These are phyloP conservation scores for Corapipo altera DNA, from an alignment of 2,113 vertebrate species.

Conservation along the genomic window DNA sequence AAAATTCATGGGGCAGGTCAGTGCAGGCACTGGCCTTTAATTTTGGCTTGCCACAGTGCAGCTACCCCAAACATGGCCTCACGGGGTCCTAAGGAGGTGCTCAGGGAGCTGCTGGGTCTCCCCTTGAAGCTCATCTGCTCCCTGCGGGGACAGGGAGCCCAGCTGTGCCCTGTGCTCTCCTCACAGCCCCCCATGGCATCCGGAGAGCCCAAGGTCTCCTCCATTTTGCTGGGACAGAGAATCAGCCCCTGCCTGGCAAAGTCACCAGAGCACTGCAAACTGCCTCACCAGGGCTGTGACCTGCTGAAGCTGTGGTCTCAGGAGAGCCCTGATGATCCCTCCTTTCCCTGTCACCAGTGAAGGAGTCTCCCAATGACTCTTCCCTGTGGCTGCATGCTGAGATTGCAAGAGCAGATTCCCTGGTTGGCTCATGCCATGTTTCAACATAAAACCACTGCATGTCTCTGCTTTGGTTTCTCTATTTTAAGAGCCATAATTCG, in stretches of 20 bases:
- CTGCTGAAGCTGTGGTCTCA: background rate
- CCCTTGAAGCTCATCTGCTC: background rate
- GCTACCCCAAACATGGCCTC: background rate
- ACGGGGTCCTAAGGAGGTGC: background rate
- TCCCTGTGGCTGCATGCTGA: background rate
- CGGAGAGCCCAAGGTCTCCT: rapidly evolving
- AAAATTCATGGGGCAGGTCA: background rate
- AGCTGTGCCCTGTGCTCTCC: rapidly evolving
- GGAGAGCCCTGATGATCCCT: background rate
- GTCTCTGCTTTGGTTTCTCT: background rate
- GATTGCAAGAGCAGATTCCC: background rate
- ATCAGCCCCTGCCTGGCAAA: background rate
- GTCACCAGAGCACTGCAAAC: rapidly evolving
- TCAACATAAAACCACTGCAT: rapidly evolving
- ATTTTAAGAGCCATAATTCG: background rate
- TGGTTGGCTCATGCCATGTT: background rate
- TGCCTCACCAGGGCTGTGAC: rapidly evolving
- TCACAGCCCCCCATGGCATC: rapidly evolving
- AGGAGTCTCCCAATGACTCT: background rate
- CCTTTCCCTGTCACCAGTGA: background rate
- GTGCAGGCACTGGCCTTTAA: background rate
- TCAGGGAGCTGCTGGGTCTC: background rate
- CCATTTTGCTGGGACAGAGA: rapidly evolving
- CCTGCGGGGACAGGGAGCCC: background rate
- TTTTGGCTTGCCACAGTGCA: background rate